Conservation (phyloP, 2,888 invertebrate genomes). For the Melikaiella ostensackeni region DNA sequence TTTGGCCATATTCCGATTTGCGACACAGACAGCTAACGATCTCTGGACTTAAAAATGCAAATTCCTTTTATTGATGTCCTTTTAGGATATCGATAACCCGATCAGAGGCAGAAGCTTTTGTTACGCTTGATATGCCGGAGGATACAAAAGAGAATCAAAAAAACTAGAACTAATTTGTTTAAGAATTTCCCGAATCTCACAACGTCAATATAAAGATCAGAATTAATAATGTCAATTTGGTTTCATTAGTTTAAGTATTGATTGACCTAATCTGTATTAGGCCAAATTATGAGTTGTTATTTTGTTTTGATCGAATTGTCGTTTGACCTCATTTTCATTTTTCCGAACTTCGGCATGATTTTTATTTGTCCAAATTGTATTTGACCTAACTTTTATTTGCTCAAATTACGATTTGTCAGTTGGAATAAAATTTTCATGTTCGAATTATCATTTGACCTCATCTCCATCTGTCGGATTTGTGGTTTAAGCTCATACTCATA, state of each 20-base stretch:
- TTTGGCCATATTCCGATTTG: constrained; percentile 67
- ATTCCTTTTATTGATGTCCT: constrained; percentile 17
- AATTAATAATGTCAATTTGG: neutral
- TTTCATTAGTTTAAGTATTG: too few relatives aligned
- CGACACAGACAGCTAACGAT: constrained; percentile 68
- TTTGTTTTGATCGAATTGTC: too few relatives aligned
- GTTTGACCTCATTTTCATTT: too few relatives aligned
- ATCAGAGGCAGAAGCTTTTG: constrained; percentile 46
- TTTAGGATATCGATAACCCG: constrained; percentile 47
- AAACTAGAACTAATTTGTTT: neutral
- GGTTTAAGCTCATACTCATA: neutral
- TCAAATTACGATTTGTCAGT: neutral
- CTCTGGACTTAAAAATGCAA: constrained; percentile 44
- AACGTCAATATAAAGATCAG: neutral
- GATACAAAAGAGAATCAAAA: neutral
- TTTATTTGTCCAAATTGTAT: neutral
- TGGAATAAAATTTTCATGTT: too few relatives aligned
- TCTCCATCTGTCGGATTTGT: neutral
- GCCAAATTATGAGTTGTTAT: neutral
- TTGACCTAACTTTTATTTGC: neutral
- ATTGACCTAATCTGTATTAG: neutral
- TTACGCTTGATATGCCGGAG: constrained; percentile 41
- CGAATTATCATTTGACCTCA: neutral
- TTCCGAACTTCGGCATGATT: too few relatives aligned
- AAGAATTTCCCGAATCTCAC: neutral